Evolutionary conservation across 2,113 vertebrate species (phyloP), one percentile per base, ranked within the genome.

Genomic region (Phylloscopus trochilus): DNA sequence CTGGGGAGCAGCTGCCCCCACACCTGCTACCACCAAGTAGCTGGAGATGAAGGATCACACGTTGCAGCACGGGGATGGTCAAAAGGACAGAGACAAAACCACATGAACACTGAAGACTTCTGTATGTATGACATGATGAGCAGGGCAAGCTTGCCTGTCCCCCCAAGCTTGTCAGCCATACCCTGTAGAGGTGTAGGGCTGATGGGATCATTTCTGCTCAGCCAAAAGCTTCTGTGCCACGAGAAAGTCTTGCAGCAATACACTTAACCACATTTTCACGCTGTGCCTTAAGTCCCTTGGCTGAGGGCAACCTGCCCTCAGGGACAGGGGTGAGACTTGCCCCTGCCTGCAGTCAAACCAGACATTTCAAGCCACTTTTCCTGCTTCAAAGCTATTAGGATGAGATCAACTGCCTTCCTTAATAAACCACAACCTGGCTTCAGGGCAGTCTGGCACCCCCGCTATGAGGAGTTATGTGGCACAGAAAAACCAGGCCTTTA

Each of bases 391-490:
- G 26, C 70, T 46, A 79, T 49, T 33, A 77, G 59, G 35, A 70
- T 67, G 68, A 93, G 63, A 79, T 55, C 28, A 90, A 26, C 20
- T 39, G 27, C 44, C 35, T 78, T 72, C 59, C 90, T 80, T 67
- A 89, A 86, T 63, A 67, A 92, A 77, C 55, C 30, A 4, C 86
- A 92, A 76, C 59, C 72, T 60, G 89, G 47, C 70, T 83, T 74
- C 64, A 77, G 88, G 63, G 52, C 44, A 90, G 92, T 86, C 76
- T 91, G 90, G 79, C 83, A 90, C 59, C 87, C 75, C 72, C 80
- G 78, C 85, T 78, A 60, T 9, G 56, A 52, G 12, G n/a, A 91
- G 26, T 59, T 90, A 59, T 0, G 2, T 8, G 44, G 37, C 73
- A 93, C 44, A 76, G 69, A 72, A 74, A 75, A 67, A 8, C 1